Percentiles rank a stretch among this genome's conserved stretches.
phyloP scores from a whole-genome alignment of 1,140 invertebrate species.

The Lasioglossum albipes region DNA sequence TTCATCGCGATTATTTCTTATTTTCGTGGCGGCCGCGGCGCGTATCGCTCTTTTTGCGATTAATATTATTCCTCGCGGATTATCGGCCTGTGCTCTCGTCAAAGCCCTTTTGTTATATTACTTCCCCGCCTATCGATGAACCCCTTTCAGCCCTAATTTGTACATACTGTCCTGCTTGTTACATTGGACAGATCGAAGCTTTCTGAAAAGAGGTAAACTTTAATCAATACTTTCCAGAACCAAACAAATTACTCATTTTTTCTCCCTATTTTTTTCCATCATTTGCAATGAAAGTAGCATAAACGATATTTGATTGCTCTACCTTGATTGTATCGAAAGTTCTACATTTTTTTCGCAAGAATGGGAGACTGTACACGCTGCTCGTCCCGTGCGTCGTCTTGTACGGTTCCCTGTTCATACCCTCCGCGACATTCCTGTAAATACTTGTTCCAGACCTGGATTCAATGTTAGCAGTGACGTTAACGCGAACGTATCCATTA shows the following conservation, averaged over 20 bases:
- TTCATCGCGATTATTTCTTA: conserved; percentile 28
- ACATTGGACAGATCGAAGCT: no score
- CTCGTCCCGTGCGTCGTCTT: no score
- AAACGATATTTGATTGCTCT: no score
- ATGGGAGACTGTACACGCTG: not conserved
- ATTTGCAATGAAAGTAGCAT: no score
- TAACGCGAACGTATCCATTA: conserved; percentile 19
- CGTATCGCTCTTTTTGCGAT: not conserved
- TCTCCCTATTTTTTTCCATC: no score
- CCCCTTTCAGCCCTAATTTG: no score
- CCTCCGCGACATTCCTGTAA: not conserved
- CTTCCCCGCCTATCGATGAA: no score
- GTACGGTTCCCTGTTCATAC: not conserved
- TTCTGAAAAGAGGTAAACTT: no score
- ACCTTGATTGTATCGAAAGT: not conserved
- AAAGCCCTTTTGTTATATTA: not conserved
- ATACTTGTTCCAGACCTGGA: not conserved
- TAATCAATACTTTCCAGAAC: no score
- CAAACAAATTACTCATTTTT: no score
- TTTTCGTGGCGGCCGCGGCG: not conserved
- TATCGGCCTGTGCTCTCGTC: not conserved
- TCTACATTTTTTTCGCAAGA: no score
- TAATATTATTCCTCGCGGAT: not conserved
- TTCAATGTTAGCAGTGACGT: conserved; percentile 10
- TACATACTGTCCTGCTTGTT: no score